Evolutionary conservation across 2,888 invertebrate genomes (phyloP).

Genomic region (Drosophila melanosoma): DNA sequence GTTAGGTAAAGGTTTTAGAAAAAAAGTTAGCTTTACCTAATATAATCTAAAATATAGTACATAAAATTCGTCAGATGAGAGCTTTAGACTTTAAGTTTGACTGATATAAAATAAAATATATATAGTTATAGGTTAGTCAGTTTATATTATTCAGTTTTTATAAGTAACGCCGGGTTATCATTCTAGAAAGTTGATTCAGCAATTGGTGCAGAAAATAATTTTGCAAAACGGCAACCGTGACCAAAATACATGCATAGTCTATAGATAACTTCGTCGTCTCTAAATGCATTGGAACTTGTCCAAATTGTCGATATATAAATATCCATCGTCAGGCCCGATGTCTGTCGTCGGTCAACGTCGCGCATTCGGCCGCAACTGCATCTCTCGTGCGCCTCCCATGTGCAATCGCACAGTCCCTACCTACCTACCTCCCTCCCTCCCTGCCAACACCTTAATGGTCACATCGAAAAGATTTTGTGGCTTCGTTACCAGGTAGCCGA

Average conservation of each 20-base stretch:
- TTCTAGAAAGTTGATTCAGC: slow-evolving; percentile 16
- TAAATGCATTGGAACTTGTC: slow-evolving; percentile 84
- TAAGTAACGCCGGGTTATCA: slow-evolving; percentile 13
- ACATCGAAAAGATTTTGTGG: background rate
- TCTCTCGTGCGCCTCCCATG: slow-evolving; percentile 60
- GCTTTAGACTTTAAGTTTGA: background rate
- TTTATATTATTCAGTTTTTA: background rate
- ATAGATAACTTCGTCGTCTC: slow-evolving; percentile 76
- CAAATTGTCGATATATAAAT: slow-evolving; percentile 84
- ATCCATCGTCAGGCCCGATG: slow-evolving; percentile 72
- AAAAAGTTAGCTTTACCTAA: background rate
- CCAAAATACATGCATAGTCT: slow-evolving; percentile 75
- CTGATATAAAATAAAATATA: background rate
- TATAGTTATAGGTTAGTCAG: background rate
- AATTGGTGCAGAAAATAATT: slow-evolving; percentile 76
- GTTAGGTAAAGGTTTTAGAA: background rate
- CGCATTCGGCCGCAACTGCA: slow-evolving; percentile 62
- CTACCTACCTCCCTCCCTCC: slow-evolving; percentile 1
- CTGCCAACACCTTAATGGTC: background rate
- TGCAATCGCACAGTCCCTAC: slow-evolving; percentile 33
- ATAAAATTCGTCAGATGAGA: background rate
- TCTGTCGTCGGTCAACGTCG: slow-evolving; percentile 59
- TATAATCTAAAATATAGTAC: background rate
- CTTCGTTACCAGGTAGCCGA: slow-evolving; percentile 47
- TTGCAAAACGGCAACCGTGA: slow-evolving; percentile 72